A percentile compares a stretch with the other conserved stretches of the same genome.
These are phyloP conservation scores for Acinonyx jubatus DNA, from an alignment of 2,113 vertebrate species.

Conservation along the genomic window DNA sequence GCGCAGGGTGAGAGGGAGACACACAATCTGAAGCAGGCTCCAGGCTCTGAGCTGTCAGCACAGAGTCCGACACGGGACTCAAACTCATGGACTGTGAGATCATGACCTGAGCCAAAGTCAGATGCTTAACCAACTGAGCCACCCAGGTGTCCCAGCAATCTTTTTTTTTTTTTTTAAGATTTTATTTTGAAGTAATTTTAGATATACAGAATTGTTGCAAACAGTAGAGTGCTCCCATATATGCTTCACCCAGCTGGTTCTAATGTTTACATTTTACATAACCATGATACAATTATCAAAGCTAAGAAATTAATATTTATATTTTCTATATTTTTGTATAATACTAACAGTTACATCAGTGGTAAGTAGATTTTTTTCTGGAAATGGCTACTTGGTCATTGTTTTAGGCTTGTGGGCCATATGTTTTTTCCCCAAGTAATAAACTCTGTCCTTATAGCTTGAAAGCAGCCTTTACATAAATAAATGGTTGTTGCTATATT, in stretches of 20 bases:
- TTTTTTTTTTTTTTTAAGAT: background rate
- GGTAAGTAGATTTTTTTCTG: background rate
- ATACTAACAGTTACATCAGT: background rate
- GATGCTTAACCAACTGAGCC: no score
- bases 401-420: background rate
- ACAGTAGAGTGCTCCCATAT: background rate
- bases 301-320: background rate
- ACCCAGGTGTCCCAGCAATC: no score
- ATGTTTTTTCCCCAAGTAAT: background rate
- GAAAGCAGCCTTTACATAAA: background rate
- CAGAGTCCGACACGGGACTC: no score
- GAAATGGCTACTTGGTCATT: background rate
- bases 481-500: background rate
- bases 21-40: no score
- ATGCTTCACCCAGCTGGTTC: background rate
- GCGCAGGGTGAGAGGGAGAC: no score
- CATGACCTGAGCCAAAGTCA: no score
- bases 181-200: background rate
- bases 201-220: background rate
- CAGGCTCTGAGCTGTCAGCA: no score
- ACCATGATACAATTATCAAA: background rate
- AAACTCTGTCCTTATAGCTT: background rate
- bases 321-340: no score
- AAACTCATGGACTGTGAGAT: no score
- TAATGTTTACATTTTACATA: background rate